Base-by-base conservation (phyloP, 2,888 invertebrate species). In the Netelia fuscicornis region DNA sequence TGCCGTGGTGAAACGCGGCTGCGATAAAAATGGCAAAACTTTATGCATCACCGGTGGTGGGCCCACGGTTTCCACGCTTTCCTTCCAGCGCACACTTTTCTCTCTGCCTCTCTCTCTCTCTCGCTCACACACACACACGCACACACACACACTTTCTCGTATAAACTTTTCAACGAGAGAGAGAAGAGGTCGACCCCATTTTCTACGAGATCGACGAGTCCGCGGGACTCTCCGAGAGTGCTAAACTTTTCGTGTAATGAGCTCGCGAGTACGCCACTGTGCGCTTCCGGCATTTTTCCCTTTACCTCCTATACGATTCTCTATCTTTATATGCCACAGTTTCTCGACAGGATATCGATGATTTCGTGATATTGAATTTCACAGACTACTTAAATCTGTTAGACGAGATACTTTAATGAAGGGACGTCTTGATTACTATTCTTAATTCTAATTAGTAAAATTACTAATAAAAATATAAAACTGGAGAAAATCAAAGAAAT, bases 161-260 rank as follows among this genome's bases (percentile, higher is more conserved):
- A 82, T 60, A 86, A 86, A 86, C 67, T 86, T 86, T 83, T 85
- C 17, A 78, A 74, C 48, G n/a, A 30, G 52, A 54, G 52, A 79
- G 37, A 52, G 17, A 17, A 70, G 67, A 79, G 30, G 65, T 71
- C 77, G 84, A 67, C 72, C 72, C 42, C 72, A 74, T 84, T 81
- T 77, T 72, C 78, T 56, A 48, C 30, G 68, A 78, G 79, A 80
- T 77, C 85, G 77, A 81, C 78, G 81, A 81, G 67, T 30, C 42
- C 64, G 44, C 58, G 71, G 58, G 68, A 62, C 67, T 67, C 30
- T 30, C 76, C 74, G 52, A 64, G 79, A 83, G 85, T 79, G 86
- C 81, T 81, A 85, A 87, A 87, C 81, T 87, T 87, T 86, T 85
- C 84, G 84, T 86, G 86, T 87, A 87, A 87, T 83, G 86, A 87